These are phyloP conservation scores for Argyrosomus regius DNA, from an alignment of 2,797 vertebrate species.

Conservation along the genomic window DNA sequence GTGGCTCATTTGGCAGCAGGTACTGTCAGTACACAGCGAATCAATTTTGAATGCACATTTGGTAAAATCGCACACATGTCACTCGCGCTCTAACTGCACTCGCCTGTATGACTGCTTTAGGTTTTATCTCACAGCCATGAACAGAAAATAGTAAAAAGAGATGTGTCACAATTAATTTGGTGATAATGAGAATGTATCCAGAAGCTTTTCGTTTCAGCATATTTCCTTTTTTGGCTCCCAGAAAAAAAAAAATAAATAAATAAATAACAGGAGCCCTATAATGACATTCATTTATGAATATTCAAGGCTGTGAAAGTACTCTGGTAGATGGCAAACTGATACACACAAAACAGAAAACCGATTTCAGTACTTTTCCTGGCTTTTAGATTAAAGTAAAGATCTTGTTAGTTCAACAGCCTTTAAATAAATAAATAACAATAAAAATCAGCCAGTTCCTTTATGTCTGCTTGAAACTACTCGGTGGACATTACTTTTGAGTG, in stretches of 20 bases:
- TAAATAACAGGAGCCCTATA: background rate
- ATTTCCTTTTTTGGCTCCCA: background rate
- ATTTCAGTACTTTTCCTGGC: conserved; percentile 1
- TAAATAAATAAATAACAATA: conserved; percentile 22
- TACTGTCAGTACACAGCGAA: background rate
- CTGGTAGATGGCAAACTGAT: conserved; percentile 1
- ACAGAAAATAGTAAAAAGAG: no score
- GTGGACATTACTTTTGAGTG: conserved; percentile 70
- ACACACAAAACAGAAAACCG: conserved; percentile 13
- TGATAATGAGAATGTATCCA: no score
- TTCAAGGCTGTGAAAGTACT: conserved; percentile 17
- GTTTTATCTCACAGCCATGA: no score
- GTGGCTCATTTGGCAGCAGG: background rate
- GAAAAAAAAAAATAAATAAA: background rate
- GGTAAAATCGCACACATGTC: background rate
- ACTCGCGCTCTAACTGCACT: background rate
- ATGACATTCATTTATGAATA: conserved; percentile 43
- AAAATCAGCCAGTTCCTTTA: conserved; percentile 37
- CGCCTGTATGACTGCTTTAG: background rate
- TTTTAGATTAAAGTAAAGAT: conserved; percentile 35
- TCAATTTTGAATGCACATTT: background rate
- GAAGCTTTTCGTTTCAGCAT: conserved; percentile 3
- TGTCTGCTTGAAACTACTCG: conserved; percentile 56
- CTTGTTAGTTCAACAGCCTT: conserved; percentile 23
- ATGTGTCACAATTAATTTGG: no score